Evolutionary conservation across 1,140 invertebrate species (phyloP), one percentile per base, ranked within the genome.

Genomic region (Rhizoglyphus robini): DNA sequence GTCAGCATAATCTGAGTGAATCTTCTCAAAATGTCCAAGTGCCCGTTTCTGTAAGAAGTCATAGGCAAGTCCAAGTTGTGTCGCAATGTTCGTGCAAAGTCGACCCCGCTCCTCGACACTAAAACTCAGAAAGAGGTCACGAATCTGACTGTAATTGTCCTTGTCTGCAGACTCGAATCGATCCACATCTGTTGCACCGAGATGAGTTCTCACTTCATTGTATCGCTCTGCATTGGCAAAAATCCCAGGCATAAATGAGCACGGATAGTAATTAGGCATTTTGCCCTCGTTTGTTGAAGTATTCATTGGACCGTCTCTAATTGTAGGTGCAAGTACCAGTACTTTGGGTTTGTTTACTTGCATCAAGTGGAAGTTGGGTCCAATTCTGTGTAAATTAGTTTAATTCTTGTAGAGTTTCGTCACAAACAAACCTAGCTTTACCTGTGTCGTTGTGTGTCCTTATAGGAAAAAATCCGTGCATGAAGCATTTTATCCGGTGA

Each of bases 401-500:
- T n/a, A n/a, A n/a, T n/a, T n/a, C n/a, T n/a, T n/a, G 15, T n/a
- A 46, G 8, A 2, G 23, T 3, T n/a, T 46, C 41, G 8, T n/a
- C 2, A n/a, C 41, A 46, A 46, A 46, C 23, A 46, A n/a, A n/a
- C 18, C 41, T 3, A 8, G n/a, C n/a, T n/a, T n/a, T n/a, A n/a
- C n/a, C n/a, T n/a, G 77, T 97, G 87, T 67, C 90, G 83, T 71
- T 96, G 92, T 4, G 96, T 94, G 76, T 99, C 96, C 4, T 83
- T 83, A 76, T 99, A 99, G 5, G 91, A 84, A 75, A 96, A 96
- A 4, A 98, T 77, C 69, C 96, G 3, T 0, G 34, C 66, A 11
- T 92, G 89, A 68, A 97, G 78, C 87, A 97, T 90, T 79, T 93
- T 96, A 72, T 98, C 95, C 0, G 90, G 92, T 29, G 87, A 90